A percentile compares a stretch with the other conserved stretches of the same genome.
Conservation (phyloP, 2,888 invertebrate species). For the Copidosoma aretas region DNA sequence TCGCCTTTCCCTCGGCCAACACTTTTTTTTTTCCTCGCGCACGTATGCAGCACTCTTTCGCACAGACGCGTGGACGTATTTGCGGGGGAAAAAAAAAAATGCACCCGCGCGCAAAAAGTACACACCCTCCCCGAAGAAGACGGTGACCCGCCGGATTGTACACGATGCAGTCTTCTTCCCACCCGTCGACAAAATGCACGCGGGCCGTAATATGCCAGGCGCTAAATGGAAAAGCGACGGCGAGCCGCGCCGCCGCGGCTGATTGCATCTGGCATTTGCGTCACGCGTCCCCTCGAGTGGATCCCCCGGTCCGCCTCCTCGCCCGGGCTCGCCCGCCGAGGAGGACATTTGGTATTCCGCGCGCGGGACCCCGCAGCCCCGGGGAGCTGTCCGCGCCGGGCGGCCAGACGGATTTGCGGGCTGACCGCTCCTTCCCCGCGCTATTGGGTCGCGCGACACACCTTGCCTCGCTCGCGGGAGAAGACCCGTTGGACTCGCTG, state of each 20-base stretch:
- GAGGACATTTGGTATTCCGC: conserved; percentile 59
- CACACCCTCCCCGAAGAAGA: not conserved
- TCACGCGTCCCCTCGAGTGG: conserved; percentile 60
- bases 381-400: conserved; percentile 39
- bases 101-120: no score
- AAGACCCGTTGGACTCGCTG: conserved; percentile 55
- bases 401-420: conserved; percentile 62
- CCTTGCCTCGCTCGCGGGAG: conserved; percentile 38
- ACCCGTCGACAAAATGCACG: conserved; percentile 20
- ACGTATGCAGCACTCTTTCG: no score
- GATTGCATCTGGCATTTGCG: conserved; percentile 63
- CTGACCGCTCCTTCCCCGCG: conserved; percentile 35
- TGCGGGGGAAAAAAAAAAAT: no score
- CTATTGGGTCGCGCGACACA: conserved; percentile 28
- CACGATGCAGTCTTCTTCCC: conserved; percentile 30
- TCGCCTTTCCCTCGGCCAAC: conserved; percentile 14
- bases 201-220: not conserved
- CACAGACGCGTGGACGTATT: no score
- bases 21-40: conserved; percentile 12
- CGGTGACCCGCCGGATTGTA: not conserved
- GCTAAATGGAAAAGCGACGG: not conserved
- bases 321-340: no score
- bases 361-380: conserved; percentile 46
- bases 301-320: no score
- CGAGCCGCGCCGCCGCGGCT: conserved; percentile 42